Evolutionary conservation across 2,113 vertebrate species (phyloP).

Genomic region (Oxyura jamaicensis): DNA sequence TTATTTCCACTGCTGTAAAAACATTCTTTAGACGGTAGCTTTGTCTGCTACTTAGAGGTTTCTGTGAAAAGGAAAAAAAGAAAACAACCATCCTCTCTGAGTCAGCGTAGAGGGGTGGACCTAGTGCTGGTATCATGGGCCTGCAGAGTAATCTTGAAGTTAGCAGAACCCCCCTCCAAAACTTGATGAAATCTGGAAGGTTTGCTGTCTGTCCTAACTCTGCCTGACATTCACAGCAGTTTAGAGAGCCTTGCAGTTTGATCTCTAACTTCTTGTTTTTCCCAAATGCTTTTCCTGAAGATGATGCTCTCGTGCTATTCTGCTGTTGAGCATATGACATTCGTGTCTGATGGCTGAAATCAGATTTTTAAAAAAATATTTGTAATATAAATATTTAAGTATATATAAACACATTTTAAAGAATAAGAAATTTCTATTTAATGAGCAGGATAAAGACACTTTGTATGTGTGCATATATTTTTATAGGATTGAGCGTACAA

Average conservation of each 20-base stretch:
- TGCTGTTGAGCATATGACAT: not conserved
- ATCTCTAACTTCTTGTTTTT: not conserved
- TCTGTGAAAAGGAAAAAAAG: not conserved
- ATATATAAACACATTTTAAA: not conserved
- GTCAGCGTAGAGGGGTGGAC: not conserved
- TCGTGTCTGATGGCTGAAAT: not conserved
- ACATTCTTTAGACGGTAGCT: not conserved
- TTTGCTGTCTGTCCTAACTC: not conserved
- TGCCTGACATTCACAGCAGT: not conserved
- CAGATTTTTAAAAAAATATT: not conserved
- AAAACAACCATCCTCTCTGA: not conserved
- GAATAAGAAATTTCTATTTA: not conserved
- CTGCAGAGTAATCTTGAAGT: no score
- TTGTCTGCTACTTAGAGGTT: not conserved
- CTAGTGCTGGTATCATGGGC: fast-evolving
- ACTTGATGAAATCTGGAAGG: no score
- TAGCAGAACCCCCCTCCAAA: no score
- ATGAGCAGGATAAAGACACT: not conserved
- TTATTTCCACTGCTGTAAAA: slow-evolving; percentile 57
- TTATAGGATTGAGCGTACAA: not conserved
- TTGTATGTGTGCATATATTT: not conserved
- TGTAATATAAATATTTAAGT: not conserved
- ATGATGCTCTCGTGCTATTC: not conserved
- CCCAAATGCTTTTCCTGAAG: not conserved
- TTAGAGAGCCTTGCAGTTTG: not conserved